A percentile compares a stretch with the other conserved stretches of the same genome.
Evolutionary conservation across 2,888 invertebrate genomes (phyloP).

Genomic region (Stenotaenia linearis): DNA sequence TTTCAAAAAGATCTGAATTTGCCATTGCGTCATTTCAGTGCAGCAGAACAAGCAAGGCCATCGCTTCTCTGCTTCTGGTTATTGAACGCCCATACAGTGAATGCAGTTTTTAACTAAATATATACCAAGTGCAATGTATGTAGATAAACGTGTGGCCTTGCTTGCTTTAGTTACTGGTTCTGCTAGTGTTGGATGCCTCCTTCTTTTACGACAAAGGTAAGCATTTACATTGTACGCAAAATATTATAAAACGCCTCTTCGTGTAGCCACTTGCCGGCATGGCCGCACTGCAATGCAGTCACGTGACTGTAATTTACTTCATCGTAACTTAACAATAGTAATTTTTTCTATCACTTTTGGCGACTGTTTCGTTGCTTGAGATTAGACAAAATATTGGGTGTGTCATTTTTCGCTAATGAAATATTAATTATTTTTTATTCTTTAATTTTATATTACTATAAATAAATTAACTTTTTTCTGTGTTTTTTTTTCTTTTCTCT

Average conservation of each 20-base stretch:
- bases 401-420: background rate
- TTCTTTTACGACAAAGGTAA: background rate
- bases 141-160: constrained; percentile 19
- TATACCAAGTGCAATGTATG: background rate
- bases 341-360: background rate
- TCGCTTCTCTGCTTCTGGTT: constrained; percentile 22
- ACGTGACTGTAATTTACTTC: background rate
- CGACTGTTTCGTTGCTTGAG: background rate
- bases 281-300: background rate
- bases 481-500: background rate
- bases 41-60: background rate
- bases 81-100: background rate
- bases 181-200: constrained; percentile 10
- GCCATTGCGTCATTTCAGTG: constrained; percentile 16
- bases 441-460: background rate
- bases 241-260: background rate
- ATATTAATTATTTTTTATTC: background rate
- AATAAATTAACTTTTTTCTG: background rate
- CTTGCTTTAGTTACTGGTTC: background rate
- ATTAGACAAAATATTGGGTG: background rate
- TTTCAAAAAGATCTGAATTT: background rate
- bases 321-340: background rate
- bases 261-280: background rate
- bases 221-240: background rate
- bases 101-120: background rate